A percentile compares a stretch with the other conserved stretches of the same genome.
These are phyloP conservation scores for Mus spicilegus DNA, from an alignment of 2,113 vertebrate species.

Conservation along the genomic window DNA sequence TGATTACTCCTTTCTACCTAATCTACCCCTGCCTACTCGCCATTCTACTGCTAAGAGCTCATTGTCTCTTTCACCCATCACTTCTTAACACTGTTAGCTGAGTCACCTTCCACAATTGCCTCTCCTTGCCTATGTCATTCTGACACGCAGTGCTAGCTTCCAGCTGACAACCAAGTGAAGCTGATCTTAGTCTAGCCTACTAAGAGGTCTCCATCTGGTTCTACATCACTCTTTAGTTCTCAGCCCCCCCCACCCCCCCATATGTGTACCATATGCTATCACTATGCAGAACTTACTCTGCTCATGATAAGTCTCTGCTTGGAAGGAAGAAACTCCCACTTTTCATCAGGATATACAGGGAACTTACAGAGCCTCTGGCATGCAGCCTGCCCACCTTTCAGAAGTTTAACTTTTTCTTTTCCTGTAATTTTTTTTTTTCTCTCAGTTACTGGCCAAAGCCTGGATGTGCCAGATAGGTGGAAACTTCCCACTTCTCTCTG, in stretches of 20 bases:
- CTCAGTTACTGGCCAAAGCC: not conserved
- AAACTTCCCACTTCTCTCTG: not conserved
- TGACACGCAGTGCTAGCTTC: not conserved
- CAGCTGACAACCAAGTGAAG: not conserved
- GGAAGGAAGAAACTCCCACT: not conserved
- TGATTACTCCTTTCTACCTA: not conserved
- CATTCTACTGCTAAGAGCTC: not conserved
- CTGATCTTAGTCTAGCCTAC: not conserved
- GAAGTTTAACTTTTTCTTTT: not conserved
- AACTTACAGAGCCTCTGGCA: not conserved
- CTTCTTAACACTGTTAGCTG: not conserved
- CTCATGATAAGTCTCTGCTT: not conserved
- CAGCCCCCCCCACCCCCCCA: too few species aligned
- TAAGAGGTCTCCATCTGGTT: slow-evolving; percentile 8
- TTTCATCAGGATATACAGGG: slow-evolving; percentile 24
- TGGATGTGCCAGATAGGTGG: not conserved
- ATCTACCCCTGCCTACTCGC: not conserved
- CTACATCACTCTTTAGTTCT: not conserved
- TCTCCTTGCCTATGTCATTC: not conserved
- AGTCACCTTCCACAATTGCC: not conserved
- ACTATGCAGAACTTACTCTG: not conserved
- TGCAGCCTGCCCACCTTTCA: not conserved
- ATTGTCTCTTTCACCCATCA: not conserved
- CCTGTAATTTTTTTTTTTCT: not conserved
- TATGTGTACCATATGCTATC: not conserved